A percentile compares a stretch with the other conserved stretches of the same genome.
Conservation (phyloP, 2,797 vertebrate species). For the Champsocephalus gunnari region DNA sequence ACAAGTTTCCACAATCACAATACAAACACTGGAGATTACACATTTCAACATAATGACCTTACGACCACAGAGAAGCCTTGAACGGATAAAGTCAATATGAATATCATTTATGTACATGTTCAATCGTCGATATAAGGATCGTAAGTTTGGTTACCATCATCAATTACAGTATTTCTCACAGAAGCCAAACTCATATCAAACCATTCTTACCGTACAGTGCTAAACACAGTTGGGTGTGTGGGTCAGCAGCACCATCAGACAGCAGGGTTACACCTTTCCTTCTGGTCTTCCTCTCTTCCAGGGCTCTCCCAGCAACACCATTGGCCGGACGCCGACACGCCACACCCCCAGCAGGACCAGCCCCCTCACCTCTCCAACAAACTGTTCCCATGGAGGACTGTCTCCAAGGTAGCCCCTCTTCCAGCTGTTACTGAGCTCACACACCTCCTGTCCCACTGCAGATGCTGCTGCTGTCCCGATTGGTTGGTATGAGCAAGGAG, state of each 20-base stretch:
- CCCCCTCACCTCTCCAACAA: conserved; percentile 96
- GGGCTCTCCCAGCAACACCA: conserved; percentile 97
- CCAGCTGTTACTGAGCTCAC: neutral
- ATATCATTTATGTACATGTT: too few relatives aligned
- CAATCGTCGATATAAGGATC: too few relatives aligned
- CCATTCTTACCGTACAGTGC: too few relatives aligned
- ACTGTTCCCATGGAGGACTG: conserved; percentile 96
- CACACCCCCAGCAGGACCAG: conserved; percentile 95
- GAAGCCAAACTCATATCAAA: neutral
- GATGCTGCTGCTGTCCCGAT: conserved; percentile 1
- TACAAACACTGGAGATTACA: too few relatives aligned
- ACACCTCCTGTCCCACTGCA: conserved; percentile 8
- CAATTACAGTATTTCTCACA: too few relatives aligned
- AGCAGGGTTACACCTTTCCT: neutral
- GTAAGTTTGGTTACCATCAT: too few relatives aligned
- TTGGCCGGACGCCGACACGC: conserved; percentile 91
- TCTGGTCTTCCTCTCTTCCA: conserved; percentile 60
- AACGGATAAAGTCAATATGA: too few relatives aligned
- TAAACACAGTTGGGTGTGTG: neutral
- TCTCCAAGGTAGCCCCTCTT: conserved; percentile 91
- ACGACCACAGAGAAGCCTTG: too few relatives aligned
- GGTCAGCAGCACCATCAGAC: neutral
- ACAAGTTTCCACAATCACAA: too few relatives aligned
- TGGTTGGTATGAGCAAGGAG: neutral
- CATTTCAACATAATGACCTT: too few relatives aligned